A percentile compares a stretch with the other conserved stretches of the same genome.
phyloP scores from a whole-genome alignment of 2,113 vertebrate species.

The Salvelinus fontinalis region DNA sequence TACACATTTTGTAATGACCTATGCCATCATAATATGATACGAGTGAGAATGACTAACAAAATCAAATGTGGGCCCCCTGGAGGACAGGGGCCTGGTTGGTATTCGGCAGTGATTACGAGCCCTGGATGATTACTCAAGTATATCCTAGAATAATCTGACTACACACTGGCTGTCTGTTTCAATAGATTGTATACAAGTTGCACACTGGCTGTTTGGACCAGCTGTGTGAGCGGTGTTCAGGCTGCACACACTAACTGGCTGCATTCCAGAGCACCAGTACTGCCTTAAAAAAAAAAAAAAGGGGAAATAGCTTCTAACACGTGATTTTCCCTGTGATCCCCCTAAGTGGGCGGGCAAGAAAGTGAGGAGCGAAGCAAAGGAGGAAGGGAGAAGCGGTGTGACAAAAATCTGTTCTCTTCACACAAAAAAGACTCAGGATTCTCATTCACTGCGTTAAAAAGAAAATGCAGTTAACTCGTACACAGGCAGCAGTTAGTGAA shows the following conservation, averaged over 20 bases:
- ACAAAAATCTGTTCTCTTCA: conserved; percentile 12
- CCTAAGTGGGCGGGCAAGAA: conserved; percentile 55
- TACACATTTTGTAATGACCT: too few species aligned
- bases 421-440: not conserved
- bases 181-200: too few species aligned
- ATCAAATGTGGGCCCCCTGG: too few species aligned
- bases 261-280: conserved; percentile 54
- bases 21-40: too few species aligned
- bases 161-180: too few species aligned
- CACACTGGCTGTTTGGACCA: conserved; percentile 25
- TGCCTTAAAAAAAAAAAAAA: too few species aligned
- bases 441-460: not conserved
- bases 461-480: not conserved
- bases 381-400: conserved; percentile 30
- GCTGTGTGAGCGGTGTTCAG: conserved; percentile 27
- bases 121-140: too few species aligned
- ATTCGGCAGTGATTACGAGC: too few species aligned
- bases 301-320: conserved; percentile 52
- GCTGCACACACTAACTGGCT: conserved; percentile 53
- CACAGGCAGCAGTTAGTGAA: too few species aligned
- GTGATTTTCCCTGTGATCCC: conserved; percentile 67
- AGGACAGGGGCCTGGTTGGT: too few species aligned
- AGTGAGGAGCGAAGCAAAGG: conserved; percentile 39
- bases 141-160: too few species aligned
- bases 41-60: too few species aligned